Evolutionary conservation across 2,113 vertebrate species (phyloP), one percentile per base, ranked within the genome.

Genomic region (Gracilinanus agilis): DNA sequence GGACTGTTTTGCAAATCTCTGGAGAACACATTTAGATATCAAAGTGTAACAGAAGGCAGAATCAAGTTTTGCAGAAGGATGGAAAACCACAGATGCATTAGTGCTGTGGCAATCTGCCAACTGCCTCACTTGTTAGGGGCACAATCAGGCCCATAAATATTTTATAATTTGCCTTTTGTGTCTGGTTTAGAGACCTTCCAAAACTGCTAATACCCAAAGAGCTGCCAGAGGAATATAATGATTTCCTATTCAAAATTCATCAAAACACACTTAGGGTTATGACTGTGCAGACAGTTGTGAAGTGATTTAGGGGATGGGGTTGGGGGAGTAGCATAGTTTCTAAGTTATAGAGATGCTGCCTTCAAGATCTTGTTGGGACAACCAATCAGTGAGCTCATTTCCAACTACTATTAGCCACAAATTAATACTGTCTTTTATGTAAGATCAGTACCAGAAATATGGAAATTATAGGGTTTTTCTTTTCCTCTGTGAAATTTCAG

Each of bases 131-230:
- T 96, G 95, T 97, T 93, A 95, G 44, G 55, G 54, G 75, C 90
- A 92, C 97, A 97, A 97, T 97, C 96, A 90, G 55, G 91, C 55
- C 92, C 93, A 97, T 97, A 97, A 97, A 97, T 98, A 97, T 96
- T 98, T 97, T 96, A 98, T 97, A 94, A 56, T 90, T 93, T 53
- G 54, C 67, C 95, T 95, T 96, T 97, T 98, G 95, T 96, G 96
- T 97, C 96, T 96, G 54, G 61, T 61, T 94, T 88, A 95, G 94
- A 96, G 95, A 27, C 92, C 96, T 97, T 95, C 94, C 96, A 96
- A 83, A 83, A 96, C 90, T 61, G 97, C 94, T 97, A 97, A 97
- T 91, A 90, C 92, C 92, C 95, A 95, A 97, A 95, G 94, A 97
- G 96, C 95, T 97, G 94, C 94, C 96, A 95, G 23, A 93, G 89